A percentile compares a stretch with the other conserved stretches of the same genome.
These are phyloP conservation scores for Nicator chloris DNA, from an alignment of 2,113 vertebrate genomes.

Conservation along the genomic window DNA sequence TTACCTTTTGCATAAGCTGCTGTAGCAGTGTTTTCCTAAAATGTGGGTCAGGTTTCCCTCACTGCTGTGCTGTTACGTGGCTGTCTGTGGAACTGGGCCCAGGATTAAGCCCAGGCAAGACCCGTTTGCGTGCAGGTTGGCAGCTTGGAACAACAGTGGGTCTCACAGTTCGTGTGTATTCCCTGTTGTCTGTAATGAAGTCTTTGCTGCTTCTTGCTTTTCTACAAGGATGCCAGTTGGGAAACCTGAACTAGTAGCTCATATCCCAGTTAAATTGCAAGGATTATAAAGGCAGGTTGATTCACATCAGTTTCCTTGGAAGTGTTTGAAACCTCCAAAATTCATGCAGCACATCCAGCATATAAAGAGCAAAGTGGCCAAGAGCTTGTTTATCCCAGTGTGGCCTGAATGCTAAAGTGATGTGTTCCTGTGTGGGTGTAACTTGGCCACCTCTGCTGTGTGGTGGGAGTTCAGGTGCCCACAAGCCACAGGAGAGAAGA, in stretches of 20 bases:
- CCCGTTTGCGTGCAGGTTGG: not conserved
- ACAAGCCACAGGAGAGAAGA: not conserved
- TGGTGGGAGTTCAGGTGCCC: not conserved
- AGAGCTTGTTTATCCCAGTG: not conserved
- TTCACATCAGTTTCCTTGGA: fast-evolving
- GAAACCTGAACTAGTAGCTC: not conserved
- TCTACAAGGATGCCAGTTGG: not conserved
- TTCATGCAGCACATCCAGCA: not conserved
- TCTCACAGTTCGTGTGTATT: not conserved
- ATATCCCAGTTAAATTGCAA: fast-evolving
- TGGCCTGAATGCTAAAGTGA: not conserved
- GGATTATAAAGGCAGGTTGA: fast-evolving
- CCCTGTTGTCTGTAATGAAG: not conserved
- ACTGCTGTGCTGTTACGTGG: not conserved
- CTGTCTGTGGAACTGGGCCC: not conserved
- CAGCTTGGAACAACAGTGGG: not conserved
- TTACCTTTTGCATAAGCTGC: not conserved
- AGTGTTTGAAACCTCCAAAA: not conserved
- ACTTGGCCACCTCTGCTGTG: not conserved
- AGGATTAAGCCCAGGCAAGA: not conserved
- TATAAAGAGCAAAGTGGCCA: not conserved
- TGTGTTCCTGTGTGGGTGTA: not conserved
- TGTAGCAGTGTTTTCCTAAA: not conserved
- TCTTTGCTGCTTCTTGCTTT: not conserved
- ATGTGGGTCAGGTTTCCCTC: not conserved